Evolutionary conservation across 2,888 invertebrate genomes (phyloP), one percentile per base, ranked within the genome.

Genomic region (Sesamia inferens): DNA sequence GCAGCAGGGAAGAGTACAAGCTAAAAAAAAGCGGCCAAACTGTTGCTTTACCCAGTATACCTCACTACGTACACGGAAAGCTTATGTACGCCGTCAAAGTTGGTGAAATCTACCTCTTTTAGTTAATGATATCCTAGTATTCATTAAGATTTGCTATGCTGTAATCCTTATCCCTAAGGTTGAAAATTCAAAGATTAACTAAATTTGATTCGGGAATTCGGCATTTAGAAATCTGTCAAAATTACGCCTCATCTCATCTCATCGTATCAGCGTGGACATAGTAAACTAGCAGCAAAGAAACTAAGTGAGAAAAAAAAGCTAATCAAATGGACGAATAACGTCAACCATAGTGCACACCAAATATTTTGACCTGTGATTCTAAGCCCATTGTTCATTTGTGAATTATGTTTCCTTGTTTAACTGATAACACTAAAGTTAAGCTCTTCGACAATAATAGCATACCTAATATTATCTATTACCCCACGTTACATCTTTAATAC

Each of bases 21-120:
- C 78, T 93, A 59, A 90, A 85, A 72, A 93, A 92, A 82, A 82
- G 88, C 65, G 91, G 90, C 39, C 58, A 63, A 61, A 90, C 88
- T 71, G 88, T 87, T 58, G 61, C 87, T n/a, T 74, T 83, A 24
- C 76, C 89, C 5, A 88, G 91, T 7, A 88, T 88, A 48, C 92
- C 92, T 2, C 91, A 95, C 78, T 90, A 90, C 80, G 92, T 88
- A 0, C 96, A 96, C 79, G 96, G 96, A 68, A 95, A 92, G 84
- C 82, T 95, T 31, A 89, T 95, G 92, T 96, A 95, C 81, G 92
- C 88, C 59, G 88, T 95, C 76, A 96, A 96, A 92, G 96, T 96
- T 85, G 90, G 94, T 91, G 64, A 83, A 79, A 63, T 8, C 65
- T 61, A 71, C 51, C 78, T 80, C 81, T 83, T 73, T 70, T 73